Evolutionary conservation across 2,888 invertebrate genomes (phyloP), one percentile per base, ranked within the genome.

Genomic region (Trissolcus japonicus): DNA sequence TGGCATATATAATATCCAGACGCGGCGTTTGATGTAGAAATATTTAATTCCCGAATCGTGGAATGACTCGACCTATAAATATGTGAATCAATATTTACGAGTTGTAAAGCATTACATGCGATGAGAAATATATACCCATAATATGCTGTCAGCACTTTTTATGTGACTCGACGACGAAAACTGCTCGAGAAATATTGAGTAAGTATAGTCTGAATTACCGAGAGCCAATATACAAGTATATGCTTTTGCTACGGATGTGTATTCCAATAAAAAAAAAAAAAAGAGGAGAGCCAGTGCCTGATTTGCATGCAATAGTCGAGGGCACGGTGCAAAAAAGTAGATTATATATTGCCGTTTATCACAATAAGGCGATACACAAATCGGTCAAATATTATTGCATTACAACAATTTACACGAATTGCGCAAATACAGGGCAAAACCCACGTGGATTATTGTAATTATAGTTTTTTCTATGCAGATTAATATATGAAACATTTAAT

Each of bases 141-240:
- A 51, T 62, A 55, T 60, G 40, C 55, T 67, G 72, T 76, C 76
- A 67, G 71, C 76, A 56, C 57, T 76, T 76, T 72, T 76, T 67
- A 62, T 59, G 53, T 67, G 62, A 67, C 67, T 76, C 76, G 50
- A 40, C 62, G 61, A 62, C 66, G 51, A 62, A 66, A 76, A 61
- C 62, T 62, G 29, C 66, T 60, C 63, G 54, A 57, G 73, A 60
- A 61, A 74, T 57, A 62, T 74, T 74, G 62, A 74, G 67, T 62
- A 74, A 74, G 62, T 74, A 57, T 53, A 56, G 62, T 53, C 67
- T 29, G 61, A 67, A 67, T 74, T 74, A 67, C 74, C 56, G 56
- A 61, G 61, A 35, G 35, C 35, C 66, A 50, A 55, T 60, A 59
- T 53, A 66, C 43, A 43, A 46, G 16, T 17, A 17, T 25, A 48